A percentile compares a stretch with the other conserved stretches of the same genome.
Conservation (phyloP, 2,113 vertebrate genomes). For the Mobula hypostoma region DNA sequence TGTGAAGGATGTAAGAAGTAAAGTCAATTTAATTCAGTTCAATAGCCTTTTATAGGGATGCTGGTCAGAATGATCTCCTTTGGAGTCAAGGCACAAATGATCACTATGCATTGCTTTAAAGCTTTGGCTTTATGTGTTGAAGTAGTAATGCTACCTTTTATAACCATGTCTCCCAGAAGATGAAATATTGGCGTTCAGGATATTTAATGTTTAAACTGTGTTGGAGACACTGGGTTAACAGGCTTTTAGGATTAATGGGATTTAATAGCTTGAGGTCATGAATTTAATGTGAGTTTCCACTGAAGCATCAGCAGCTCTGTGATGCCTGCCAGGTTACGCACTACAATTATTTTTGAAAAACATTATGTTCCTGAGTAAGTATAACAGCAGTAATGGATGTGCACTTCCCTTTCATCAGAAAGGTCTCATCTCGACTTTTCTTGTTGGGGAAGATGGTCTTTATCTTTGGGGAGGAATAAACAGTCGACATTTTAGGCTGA, state of each 20-base stretch:
- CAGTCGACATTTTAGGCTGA: no score
- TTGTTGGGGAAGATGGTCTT: background rate
- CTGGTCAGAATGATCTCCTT: background rate
- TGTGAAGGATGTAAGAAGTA: no score
- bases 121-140: background rate
- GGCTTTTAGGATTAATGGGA: background rate
- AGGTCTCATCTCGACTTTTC: background rate
- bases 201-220: slow-evolving; percentile 12
- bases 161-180: background rate
- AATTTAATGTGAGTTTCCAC: background rate
- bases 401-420: background rate
- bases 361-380: background rate
- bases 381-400: background rate
- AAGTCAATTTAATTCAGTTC: background rate
- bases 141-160: background rate
- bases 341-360: background rate
- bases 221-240: background rate
- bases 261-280: no score
- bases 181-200: background rate
- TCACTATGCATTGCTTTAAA: background rate
- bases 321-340: background rate
- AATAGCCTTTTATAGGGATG: background rate
- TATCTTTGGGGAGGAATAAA: no score
- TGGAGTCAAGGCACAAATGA: no score
- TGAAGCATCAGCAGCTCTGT: background rate